phyloP scores from a whole-genome alignment of 2,888 invertebrate genomes.

The Eupithecia vulgata region DNA sequence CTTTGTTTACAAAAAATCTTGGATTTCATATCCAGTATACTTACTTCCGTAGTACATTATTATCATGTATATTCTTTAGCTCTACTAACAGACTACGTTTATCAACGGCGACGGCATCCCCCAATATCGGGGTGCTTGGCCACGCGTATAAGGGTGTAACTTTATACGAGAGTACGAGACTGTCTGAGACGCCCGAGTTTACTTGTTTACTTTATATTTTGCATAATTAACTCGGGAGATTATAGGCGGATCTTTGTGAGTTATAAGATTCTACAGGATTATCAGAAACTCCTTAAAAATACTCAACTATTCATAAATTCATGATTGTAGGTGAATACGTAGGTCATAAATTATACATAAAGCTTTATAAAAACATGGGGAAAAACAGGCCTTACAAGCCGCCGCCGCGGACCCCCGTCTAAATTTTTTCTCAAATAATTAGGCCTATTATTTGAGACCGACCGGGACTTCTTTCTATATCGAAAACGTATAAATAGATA shows the following conservation, averaged over 20 bases:
- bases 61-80: background rate
- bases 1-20: background rate
- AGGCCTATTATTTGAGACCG: background rate
- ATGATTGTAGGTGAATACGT: background rate
- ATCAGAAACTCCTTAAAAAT: background rate
- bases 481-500: background rate
- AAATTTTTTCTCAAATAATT: background rate
- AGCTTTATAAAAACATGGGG: background rate
- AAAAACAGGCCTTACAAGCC: background rate
- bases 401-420: too few relatives aligned
- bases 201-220: constrained; percentile 1
- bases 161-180: constrained; percentile 40
- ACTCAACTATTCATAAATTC: background rate
- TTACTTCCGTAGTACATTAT: constrained; percentile 1
- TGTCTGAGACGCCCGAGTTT: constrained; percentile 13
- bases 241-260: background rate
- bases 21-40: background rate
- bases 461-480: background rate
- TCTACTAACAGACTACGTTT: constrained; percentile 36
- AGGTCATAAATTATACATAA: background rate
- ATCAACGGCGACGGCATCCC: constrained; percentile 34
- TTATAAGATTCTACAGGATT: background rate
- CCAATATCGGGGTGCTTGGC: constrained; percentile 36
- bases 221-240: background rate
- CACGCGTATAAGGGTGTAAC: constrained; percentile 46